phyloP scores from a whole-genome alignment of 2,113 vertebrate genomes.

The Anser cygnoides region DNA sequence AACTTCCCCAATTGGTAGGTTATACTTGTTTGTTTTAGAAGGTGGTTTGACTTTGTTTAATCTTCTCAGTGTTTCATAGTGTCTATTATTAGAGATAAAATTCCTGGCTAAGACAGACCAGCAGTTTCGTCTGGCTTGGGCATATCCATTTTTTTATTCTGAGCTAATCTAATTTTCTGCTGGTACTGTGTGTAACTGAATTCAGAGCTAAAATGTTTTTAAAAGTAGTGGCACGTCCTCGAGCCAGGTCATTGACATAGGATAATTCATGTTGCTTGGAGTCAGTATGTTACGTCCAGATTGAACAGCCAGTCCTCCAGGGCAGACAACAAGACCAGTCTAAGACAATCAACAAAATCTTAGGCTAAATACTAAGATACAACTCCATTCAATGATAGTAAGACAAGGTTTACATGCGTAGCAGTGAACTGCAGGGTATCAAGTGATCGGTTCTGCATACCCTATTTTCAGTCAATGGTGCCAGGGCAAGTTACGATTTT shows the following conservation, averaged over 20 bases:
- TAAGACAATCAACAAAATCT: not conserved
- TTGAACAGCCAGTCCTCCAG: not conserved
- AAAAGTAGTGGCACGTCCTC: not conserved
- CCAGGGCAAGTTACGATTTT: not conserved
- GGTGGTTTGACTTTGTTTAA: not conserved
- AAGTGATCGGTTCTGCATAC: not conserved
- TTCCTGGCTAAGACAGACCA: not conserved
- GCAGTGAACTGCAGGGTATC: not conserved
- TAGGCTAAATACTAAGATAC: not conserved
- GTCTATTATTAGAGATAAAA: not conserved
- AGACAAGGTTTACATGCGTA: rapidly evolving
- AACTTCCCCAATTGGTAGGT: not conserved
- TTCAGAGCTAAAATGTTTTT: not conserved
- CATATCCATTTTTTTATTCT: not conserved
- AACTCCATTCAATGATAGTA: not conserved
- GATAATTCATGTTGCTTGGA: not conserved
- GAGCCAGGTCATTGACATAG: not conserved
- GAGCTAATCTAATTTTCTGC: conserved; percentile 1
- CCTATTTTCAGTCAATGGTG: not conserved
- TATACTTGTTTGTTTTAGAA: not conserved
- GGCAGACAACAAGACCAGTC: rapidly evolving
- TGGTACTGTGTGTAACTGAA: not conserved
- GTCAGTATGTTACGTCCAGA: not conserved
- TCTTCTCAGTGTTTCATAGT: not conserved
- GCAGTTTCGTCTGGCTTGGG: not conserved